These are phyloP conservation scores for Calameuta idolon DNA, from an alignment of 2,888 invertebrate genomes.

Conservation along the genomic window DNA sequence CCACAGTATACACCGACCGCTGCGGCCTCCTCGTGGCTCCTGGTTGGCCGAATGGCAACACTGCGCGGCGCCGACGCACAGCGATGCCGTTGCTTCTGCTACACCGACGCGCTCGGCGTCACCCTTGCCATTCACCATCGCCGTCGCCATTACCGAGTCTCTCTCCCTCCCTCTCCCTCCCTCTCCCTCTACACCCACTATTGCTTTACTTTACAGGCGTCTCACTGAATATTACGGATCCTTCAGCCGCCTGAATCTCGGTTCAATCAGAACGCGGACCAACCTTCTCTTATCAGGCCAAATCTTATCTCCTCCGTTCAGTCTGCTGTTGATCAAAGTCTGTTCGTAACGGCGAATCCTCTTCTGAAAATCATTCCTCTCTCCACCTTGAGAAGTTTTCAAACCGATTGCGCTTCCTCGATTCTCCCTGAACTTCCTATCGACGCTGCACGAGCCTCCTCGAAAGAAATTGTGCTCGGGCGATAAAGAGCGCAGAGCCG, in stretches of 20 bases:
- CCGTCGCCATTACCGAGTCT: not conserved
- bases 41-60: conserved; percentile 30
- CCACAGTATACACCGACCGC: conserved; percentile 15
- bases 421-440: not conserved
- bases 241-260: not conserved
- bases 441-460: not conserved
- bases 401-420: not conserved
- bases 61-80: conserved; percentile 29
- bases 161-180: not conserved
- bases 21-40: conserved; percentile 34
- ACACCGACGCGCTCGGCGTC: not conserved
- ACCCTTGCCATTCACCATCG: not conserved
- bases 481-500: too few relatives aligned
- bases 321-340: not conserved
- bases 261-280: not conserved
- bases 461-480: not conserved
- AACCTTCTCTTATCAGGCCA: not conserved
- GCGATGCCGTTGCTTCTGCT: conserved; percentile 1
- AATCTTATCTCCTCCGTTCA: not conserved
- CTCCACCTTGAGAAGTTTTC: not conserved
- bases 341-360: not conserved
- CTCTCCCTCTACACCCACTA: conserved; percentile 1
- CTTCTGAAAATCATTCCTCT: not conserved
- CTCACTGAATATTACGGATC: too few relatives aligned
- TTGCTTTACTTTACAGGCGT: too few relatives aligned